These are phyloP conservation scores for Lacanobia wlatinum DNA, from an alignment of 2,888 invertebrate species.

Conservation along the genomic window DNA sequence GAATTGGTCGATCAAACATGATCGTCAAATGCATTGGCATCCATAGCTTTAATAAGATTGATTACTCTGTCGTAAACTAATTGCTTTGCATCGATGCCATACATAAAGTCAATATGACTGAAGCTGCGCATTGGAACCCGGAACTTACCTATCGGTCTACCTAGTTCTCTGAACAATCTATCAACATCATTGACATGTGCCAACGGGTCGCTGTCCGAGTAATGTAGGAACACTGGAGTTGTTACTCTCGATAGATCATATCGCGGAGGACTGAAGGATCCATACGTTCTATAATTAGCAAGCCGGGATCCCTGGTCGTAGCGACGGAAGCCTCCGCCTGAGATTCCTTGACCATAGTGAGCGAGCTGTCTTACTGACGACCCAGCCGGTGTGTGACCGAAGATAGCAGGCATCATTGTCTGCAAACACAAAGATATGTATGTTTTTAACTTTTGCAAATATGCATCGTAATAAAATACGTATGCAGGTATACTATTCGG, in stretches of 20 bases:
- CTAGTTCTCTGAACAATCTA: conserved; percentile 87
- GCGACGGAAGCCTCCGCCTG: conserved; percentile 88
- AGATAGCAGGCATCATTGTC: conserved; percentile 93
- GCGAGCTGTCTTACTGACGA: conserved; percentile 92
- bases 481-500: too few species aligned
- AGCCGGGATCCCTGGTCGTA: conserved; percentile 89
- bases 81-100: conserved; percentile 91
- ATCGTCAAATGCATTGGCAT: conserved; percentile 5
- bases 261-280: conserved; percentile 88
- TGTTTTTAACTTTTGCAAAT: conserved; percentile 77
- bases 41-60: conserved; percentile 83
- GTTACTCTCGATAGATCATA: conserved; percentile 91
- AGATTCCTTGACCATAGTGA: conserved; percentile 93
- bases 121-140: conserved; percentile 90
- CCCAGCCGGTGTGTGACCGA: conserved; percentile 93
- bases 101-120: conserved; percentile 93
- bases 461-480: not conserved
- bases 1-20: not conserved
- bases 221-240: conserved; percentile 92
- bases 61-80: conserved; percentile 91
- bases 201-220: conserved; percentile 92
- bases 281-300: conserved; percentile 90
- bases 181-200: conserved; percentile 90
- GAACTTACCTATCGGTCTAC: conserved; percentile 90
- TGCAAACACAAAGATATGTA: conserved; percentile 70